Conservation (phyloP, 2,888 invertebrate species). For the Miltochrista miniata region DNA sequence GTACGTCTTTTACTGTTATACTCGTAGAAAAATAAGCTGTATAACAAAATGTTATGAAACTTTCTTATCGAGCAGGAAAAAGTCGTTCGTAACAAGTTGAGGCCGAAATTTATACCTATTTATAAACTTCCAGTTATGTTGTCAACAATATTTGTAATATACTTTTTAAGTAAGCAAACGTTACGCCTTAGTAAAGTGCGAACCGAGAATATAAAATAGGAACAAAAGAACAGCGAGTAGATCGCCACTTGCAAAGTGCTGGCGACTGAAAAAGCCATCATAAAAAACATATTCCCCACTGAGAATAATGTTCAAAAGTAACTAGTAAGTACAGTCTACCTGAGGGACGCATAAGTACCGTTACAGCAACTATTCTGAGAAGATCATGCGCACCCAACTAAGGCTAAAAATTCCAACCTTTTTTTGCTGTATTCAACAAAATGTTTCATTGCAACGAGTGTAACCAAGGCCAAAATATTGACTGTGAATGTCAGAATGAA, state of each 20-base stretch:
- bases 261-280: slow-evolving; percentile 20
- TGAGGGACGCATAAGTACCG: slow-evolving; percentile 68
- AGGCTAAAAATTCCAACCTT: slow-evolving; percentile 68
- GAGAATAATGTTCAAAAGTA: slow-evolving; percentile 19
- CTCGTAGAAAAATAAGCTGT: slow-evolving; percentile 9
- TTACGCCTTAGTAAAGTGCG: neutral
- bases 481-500: slow-evolving; percentile 18
- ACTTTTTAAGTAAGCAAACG: too few species aligned
- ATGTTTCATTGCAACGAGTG: slow-evolving; percentile 39
- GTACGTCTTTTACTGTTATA: slow-evolving; percentile 8
- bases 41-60: slow-evolving; percentile 1
- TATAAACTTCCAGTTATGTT: neutral
- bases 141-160: neutral
- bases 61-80: neutral
- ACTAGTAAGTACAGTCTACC: slow-evolving; percentile 55
- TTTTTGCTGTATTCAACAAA: slow-evolving; percentile 54
- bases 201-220: slow-evolving; percentile 10
- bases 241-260: slow-evolving; percentile 11
- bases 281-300: slow-evolving; percentile 29
- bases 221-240: slow-evolving; percentile 19
- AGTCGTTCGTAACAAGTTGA: neutral
- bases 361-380: slow-evolving; percentile 76
- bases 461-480: slow-evolving; percentile 40
- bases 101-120: neutral
- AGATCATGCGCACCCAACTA: slow-evolving; percentile 75